Evolutionary conservation across 2,797 vertebrate species (phyloP), one percentile per base, ranked within the genome.

Genomic region (Syndactyla subalaris): DNA sequence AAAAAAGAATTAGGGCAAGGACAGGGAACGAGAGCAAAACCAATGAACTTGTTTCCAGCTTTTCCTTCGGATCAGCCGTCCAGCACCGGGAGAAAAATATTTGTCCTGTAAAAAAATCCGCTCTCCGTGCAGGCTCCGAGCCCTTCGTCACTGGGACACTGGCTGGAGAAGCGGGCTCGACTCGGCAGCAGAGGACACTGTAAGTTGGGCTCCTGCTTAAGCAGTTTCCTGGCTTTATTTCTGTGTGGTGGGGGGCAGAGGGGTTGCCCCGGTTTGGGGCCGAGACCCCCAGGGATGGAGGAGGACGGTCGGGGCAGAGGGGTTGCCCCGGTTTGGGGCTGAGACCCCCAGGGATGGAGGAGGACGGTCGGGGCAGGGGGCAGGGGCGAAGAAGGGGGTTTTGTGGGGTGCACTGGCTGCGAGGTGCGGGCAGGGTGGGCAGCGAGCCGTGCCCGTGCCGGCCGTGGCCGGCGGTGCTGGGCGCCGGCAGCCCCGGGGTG

Each of bases 11-110:
- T 92, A 77, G 96, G 96, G 85, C 78, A 91, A 84, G 91, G 88
- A 79, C 72, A 88, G 85, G 82, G 93, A 93, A 90, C 0, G 29
- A 95, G 85, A 92, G 86, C 58, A 87, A 96, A 93, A 41, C 72
- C 93, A 95, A 84, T 92, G 91, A 95, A 93, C 48, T 92, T 58
- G 81, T 92, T 96, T 96, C 94, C 93, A 96, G 93, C 75, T 89
- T 81, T 87, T 83, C 59, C 58, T 76, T 61, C 7, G 43, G 83
- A 86, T 72, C 81, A 65, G 49, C 78, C 49, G 2, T 92, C 91
- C 86, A 77, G 91, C 67, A 84, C 78, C 2, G 12, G 62, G 91
- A 95, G 93, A 92, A 89, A 95, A 97, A 96, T 34, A 85, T 82
- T 88, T 92, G 63, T 92, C 81, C 89, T 80, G 79, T 59, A 55